Conservation (phyloP, 1,140 invertebrate genomes). For the Sesamia nonagrioides region DNA sequence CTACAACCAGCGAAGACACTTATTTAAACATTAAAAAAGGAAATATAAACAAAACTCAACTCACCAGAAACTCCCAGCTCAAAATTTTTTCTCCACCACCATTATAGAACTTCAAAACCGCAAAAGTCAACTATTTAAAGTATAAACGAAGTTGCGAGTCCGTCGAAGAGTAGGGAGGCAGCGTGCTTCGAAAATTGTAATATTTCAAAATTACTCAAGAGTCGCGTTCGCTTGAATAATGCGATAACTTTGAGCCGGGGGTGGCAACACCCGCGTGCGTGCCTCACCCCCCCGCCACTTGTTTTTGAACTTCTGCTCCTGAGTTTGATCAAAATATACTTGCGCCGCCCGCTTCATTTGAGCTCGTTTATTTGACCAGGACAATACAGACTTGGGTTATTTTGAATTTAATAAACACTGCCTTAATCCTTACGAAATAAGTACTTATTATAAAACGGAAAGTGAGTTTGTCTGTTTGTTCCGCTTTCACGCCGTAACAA, state of each 20-base stretch:
- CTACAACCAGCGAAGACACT: not conserved
- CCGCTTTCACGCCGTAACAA: no score
- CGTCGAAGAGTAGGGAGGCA: constrained; percentile 70
- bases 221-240: constrained; percentile 86
- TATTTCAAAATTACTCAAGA: constrained; percentile 88
- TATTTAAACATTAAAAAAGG: not conserved
- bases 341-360: constrained; percentile 64
- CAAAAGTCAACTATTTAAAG: constrained; percentile 34
- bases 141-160: constrained; percentile 53
- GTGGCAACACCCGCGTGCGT: constrained; percentile 71
- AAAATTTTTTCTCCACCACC: constrained; percentile 1
- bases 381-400: constrained; percentile 37
- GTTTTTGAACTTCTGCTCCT: constrained; percentile 80
- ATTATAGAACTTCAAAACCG: constrained; percentile 23
- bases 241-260: constrained; percentile 80
- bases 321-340: constrained; percentile 82
- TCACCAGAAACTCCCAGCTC: not conserved
- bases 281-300: constrained; percentile 71
- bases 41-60: not conserved
- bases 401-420: constrained; percentile 24
- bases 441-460: no score
- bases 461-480: no score
- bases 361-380: constrained; percentile 50
- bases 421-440: no score
- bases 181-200: constrained; percentile 84